Evolutionary conservation across 2,113 vertebrate genomes (phyloP).

Genomic region (Thermophis baileyi): DNA sequence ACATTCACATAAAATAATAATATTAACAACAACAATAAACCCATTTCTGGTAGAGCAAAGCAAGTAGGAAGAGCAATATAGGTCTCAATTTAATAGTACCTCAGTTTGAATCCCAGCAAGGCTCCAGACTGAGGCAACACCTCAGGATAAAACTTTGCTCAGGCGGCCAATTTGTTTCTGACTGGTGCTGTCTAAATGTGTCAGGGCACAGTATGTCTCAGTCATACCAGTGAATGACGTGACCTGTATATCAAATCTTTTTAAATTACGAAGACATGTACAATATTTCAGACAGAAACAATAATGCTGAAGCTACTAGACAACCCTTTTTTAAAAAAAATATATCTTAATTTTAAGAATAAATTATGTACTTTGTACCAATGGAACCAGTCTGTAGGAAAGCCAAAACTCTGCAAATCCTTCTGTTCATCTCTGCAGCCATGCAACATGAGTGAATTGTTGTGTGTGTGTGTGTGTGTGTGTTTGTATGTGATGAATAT

Average conservation of each 20-base stretch:
- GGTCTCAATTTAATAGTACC: not conserved
- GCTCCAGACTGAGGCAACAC: not conserved
- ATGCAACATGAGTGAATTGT: conserved; percentile 37
- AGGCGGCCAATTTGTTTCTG: not conserved
- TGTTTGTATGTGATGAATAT: conserved; percentile 37
- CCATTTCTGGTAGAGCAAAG: not conserved
- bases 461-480: not conserved
- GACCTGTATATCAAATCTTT: not conserved
- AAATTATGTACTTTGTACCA: conserved; percentile 1
- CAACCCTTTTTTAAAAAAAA: not conserved
- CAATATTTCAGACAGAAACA: not conserved
- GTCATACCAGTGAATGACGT: not conserved
- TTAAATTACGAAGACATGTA: not conserved
- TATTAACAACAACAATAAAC: not conserved
- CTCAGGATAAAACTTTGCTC: not conserved
- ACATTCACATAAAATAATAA: not conserved
- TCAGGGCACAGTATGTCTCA: not conserved
- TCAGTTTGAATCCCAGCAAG: not conserved
- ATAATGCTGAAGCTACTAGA: not conserved
- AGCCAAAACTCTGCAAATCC: conserved; percentile 26
- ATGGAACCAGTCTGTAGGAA: conserved; percentile 35
- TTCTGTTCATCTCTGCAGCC: conserved; percentile 34
- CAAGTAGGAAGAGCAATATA: not conserved
- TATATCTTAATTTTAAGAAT: conserved; percentile 5
- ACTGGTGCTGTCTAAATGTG: not conserved